Percentiles rank a stretch among this genome's conserved stretches.
Conservation (phyloP, 1,140 invertebrate species). For the Laupala kohalensis region DNA sequence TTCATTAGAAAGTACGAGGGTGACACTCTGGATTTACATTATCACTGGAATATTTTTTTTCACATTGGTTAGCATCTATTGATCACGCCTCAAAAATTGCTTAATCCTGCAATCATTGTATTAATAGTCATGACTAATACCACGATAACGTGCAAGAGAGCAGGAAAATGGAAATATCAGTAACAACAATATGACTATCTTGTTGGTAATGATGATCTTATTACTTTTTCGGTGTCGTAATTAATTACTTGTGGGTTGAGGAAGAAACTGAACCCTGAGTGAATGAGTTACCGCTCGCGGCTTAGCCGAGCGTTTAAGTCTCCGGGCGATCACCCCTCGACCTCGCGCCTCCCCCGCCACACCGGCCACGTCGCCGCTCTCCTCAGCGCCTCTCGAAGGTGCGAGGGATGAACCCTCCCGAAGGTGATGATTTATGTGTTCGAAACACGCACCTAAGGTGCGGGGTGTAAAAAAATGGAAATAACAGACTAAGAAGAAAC, state of each 20-base stretch:
- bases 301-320: not conserved
- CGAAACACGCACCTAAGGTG: not conserved
- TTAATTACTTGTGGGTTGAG: not conserved
- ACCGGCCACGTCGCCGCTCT: not conserved
- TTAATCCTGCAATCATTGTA: too few species aligned
- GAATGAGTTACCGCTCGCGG: not conserved
- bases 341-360: not conserved
- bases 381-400: not conserved
- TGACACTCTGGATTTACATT: too few species aligned
- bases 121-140: too few species aligned
- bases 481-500: not conserved
- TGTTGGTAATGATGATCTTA: too few species aligned
- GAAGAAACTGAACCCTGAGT: not conserved
- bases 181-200: too few species aligned
- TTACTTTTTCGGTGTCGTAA: too few species aligned
- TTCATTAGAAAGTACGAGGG: too few species aligned
- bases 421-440: constrained; percentile 4
- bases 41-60: too few species aligned
- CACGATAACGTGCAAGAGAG: too few species aligned
- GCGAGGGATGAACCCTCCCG: not conserved
- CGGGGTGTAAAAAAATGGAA: not conserved
- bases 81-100: too few species aligned
- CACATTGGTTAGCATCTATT: too few species aligned
- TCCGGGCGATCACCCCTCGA: not conserved
- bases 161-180: too few species aligned